Percentiles rank a stretch among this genome's conserved stretches.
phyloP scores from a whole-genome alignment of 2,888 invertebrate species.

The Brachypalpus laphriformis region DNA sequence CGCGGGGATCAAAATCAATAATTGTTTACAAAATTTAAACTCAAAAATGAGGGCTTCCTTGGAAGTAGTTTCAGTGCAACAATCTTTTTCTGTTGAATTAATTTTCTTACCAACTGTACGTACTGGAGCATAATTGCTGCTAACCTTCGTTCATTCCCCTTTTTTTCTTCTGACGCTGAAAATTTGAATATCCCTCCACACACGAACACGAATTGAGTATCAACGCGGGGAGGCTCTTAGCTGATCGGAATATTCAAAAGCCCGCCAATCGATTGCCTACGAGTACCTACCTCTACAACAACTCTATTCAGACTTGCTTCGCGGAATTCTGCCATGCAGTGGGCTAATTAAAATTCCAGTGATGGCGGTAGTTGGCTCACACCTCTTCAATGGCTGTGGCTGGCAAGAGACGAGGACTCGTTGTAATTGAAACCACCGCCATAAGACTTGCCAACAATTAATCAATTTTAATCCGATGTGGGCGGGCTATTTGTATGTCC shows the following conservation, averaged over 20 bases:
- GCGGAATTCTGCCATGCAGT: not conserved
- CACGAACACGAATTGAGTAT: constrained; percentile 23
- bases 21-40: too few relatives aligned
- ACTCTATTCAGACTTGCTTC: not conserved
- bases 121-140: not conserved
- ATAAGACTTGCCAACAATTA: constrained; percentile 61
- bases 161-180: not conserved
- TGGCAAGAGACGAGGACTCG: constrained; percentile 22
- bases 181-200: constrained; percentile 27
- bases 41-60: too few relatives aligned
- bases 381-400: constrained; percentile 35
- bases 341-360: constrained; percentile 56
- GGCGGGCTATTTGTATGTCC: constrained; percentile 50
- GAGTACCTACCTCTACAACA: not conserved
- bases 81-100: too few relatives aligned
- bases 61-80: too few relatives aligned
- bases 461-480: constrained; percentile 61
- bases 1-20: too few relatives aligned
- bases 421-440: constrained; percentile 63
- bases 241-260: constrained; percentile 57
- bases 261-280: constrained; percentile 28
- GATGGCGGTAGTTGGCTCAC: constrained; percentile 51
- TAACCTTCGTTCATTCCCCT: not conserved
- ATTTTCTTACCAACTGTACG: not conserved
- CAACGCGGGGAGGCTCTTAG: constrained; percentile 32